These are phyloP conservation scores for Lepilemur septentrionalis DNA, from an alignment of 2,797 vertebrate genomes.

Conservation along the genomic window DNA sequence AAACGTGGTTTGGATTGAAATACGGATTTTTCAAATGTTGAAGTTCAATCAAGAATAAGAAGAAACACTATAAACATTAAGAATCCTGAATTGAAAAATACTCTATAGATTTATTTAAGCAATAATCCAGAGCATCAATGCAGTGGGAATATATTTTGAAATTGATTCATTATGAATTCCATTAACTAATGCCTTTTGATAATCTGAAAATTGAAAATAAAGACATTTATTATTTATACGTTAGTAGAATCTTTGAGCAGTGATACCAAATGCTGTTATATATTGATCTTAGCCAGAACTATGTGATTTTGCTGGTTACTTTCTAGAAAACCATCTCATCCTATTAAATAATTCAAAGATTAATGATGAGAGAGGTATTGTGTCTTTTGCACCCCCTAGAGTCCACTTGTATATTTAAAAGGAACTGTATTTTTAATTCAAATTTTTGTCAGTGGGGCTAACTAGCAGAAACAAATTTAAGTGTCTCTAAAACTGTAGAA, in stretches of 20 bases:
- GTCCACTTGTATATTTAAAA: background rate
- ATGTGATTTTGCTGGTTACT: background rate
- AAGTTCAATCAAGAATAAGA: background rate
- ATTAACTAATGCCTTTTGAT: background rate
- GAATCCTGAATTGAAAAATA: background rate
- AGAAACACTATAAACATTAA: background rate
- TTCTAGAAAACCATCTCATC: background rate
- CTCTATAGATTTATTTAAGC: background rate
- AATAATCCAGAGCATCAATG: background rate
- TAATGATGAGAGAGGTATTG: background rate
- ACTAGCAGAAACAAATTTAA: background rate
- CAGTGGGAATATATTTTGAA: background rate
- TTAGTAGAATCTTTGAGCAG: background rate
- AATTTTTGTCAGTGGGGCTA: background rate
- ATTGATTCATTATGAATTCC: background rate
- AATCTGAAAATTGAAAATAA: background rate
- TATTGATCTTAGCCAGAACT: background rate
- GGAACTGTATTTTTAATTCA: background rate
- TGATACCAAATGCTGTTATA: background rate
- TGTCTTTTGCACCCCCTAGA: background rate
- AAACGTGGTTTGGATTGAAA: background rate
- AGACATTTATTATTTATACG: background rate
- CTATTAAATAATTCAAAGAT: background rate
- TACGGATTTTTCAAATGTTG: background rate
- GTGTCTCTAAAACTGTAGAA: background rate